phyloP scores from a whole-genome alignment of 2,888 invertebrate species.

The Quadroppia sp. region DNA sequence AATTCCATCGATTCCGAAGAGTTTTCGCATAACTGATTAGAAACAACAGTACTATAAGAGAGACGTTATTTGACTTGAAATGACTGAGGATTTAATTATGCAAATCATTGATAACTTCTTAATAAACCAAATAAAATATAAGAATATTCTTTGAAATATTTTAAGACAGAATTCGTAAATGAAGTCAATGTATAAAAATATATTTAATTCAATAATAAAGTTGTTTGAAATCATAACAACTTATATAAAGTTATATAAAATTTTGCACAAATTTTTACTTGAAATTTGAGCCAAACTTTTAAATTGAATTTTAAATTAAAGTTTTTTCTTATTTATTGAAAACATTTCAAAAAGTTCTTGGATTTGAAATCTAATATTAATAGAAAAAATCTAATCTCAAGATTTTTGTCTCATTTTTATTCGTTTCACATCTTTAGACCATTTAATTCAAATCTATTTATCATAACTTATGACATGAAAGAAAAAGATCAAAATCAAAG shows the following conservation, averaged over 20 bases:
- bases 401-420: background rate
- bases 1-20: too few relatives aligned
- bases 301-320: conserved; percentile 34
- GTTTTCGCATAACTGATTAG: too few relatives aligned
- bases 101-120: conserved; percentile 1
- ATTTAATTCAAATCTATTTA: background rate
- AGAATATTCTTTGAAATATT: background rate
- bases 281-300: conserved; percentile 1
- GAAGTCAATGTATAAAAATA: background rate
- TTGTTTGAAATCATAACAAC: background rate
- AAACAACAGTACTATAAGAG: too few relatives aligned
- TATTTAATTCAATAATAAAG: conserved; percentile 19
- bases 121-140: background rate
- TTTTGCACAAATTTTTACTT: background rate
- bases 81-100: background rate
- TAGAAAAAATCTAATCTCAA: background rate
- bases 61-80: background rate
- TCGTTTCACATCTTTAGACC: background rate
- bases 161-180: background rate
- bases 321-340: background rate
- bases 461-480: background rate
- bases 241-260: background rate
- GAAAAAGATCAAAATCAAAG: too few relatives aligned
- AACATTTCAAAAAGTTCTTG: background rate
- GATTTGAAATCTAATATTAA: conserved; percentile 13